Base-by-base conservation (phyloP, 30 jellyfish, hydroid and myxozoan genomes). In the Rhopilema esculentum region DNA sequence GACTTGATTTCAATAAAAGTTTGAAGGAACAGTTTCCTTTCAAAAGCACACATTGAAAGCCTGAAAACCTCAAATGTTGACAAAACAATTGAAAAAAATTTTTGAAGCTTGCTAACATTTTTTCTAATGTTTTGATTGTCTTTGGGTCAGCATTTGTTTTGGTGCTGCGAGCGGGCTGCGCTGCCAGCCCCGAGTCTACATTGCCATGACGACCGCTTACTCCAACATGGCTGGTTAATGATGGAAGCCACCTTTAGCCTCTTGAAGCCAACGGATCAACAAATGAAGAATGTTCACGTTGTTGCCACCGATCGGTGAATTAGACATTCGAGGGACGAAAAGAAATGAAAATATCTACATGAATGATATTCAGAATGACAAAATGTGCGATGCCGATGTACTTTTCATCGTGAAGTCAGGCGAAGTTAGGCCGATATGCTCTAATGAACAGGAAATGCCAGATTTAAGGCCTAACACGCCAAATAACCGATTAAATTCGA, bases 231-330 rank as follows among this genome's bases (percentile, higher is more conserved):
- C 88, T 78, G 88, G 88, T 67, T 0, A 23, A 27, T 20, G 4
- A 71, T 71, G 65, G 69, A 73, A 73, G 84, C 24, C 84, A 24
- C 80, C 26, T 17, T 70, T 28, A n/a, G 80, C 28, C 84, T 31
- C 18, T 67, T 30, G 24, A 33, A 63, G 25, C 69, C 29, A 68
- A 66, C 76, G 31, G 1, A 16, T 52, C 17, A 80, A 63, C 17
- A 6, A 57, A 64, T 40, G 82, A 24, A 75, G 70, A 32, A 74
- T 74, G 88, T 71, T 73, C 85, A 25, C 72, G 22, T 63, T 84
- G 21, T 61, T 84, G 81, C 92, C 92, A n/a, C 92, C 92, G 67
- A 84, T 85, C 76, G 94, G 88, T 21, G 76, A 66, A 65, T 72
- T 74, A 85, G 80, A 65, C 66, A 63, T 85, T 0, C 24, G 67